These are phyloP conservation scores for Zapus hudsonius DNA, from an alignment of 2,113 vertebrate species.

Conservation along the genomic window DNA sequence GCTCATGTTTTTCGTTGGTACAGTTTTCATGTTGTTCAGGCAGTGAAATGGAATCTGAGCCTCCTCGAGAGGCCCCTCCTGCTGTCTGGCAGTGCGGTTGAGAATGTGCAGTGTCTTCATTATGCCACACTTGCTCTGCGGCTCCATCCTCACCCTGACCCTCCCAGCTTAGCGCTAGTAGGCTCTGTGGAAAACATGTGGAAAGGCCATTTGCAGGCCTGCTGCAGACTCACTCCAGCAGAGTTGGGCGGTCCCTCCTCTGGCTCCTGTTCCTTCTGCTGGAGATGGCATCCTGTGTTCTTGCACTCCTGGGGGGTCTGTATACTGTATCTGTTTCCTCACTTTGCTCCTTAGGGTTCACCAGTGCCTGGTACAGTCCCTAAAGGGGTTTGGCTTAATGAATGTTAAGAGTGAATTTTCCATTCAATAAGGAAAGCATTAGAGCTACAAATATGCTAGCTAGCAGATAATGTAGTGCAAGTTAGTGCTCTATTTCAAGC, in stretches of 20 bases:
- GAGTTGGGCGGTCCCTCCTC: neutral
- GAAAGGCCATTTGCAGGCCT: neutral
- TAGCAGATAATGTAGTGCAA: neutral
- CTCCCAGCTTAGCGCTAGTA: too few species aligned
- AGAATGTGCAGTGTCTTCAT: neutral
- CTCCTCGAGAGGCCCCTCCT: neutral
- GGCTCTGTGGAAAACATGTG: fast-evolving
- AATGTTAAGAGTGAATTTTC: conserved; percentile 14
- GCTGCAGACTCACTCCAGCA: neutral
- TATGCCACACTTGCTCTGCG: neutral
- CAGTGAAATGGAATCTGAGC: neutral
- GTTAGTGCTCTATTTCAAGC: conserved; percentile 30
- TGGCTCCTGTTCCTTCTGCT: neutral
- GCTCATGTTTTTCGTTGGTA: neutral
- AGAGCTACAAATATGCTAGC: neutral
- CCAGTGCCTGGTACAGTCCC: neutral
- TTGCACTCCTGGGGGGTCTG: neutral
- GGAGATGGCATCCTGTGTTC: neutral
- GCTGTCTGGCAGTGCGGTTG: neutral
- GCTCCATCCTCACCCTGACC: neutral
- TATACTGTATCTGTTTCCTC: neutral
- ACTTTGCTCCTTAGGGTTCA: neutral
- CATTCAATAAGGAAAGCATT: neutral
- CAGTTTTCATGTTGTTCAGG: neutral
- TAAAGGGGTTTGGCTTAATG: neutral